phyloP scores from a whole-genome alignment of 2,113 vertebrate species.

The Ciconia maguari region DNA sequence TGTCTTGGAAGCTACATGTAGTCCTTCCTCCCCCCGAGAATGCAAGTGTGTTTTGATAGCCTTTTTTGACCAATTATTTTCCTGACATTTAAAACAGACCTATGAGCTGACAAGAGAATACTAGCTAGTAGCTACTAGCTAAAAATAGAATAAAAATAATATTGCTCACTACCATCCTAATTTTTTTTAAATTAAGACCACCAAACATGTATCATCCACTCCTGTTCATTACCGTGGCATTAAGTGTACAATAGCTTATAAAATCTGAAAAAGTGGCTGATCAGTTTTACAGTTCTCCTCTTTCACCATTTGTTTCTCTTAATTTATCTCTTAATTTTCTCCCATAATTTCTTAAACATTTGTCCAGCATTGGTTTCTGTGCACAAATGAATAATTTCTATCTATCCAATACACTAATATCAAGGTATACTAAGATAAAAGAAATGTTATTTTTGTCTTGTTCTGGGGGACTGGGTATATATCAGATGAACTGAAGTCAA shows the following conservation, averaged over 20 bases:
- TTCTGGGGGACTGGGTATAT: background rate
- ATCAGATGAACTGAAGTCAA: background rate
- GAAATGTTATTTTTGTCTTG: background rate
- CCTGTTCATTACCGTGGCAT: background rate
- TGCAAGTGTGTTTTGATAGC: rapidly evolving
- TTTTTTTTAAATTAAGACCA: background rate
- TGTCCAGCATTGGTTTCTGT: background rate
- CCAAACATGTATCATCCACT: background rate
- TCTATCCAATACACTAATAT: background rate
- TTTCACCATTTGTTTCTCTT: background rate
- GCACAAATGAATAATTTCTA: background rate
- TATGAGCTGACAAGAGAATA: background rate
- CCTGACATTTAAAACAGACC: background rate
- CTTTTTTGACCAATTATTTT: background rate
- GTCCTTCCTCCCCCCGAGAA: background rate
- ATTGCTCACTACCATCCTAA: background rate
- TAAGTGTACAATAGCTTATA: background rate
- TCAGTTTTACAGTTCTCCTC: background rate
- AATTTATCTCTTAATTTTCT: background rate
- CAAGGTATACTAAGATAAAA: background rate
- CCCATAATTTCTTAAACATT: background rate
- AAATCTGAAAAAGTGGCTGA: background rate
- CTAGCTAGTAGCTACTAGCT: background rate
- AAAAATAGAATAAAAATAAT: background rate
- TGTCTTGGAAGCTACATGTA: background rate